phyloP scores from a whole-genome alignment of 1,140 invertebrate genomes.

The Halyomorpha halys region DNA sequence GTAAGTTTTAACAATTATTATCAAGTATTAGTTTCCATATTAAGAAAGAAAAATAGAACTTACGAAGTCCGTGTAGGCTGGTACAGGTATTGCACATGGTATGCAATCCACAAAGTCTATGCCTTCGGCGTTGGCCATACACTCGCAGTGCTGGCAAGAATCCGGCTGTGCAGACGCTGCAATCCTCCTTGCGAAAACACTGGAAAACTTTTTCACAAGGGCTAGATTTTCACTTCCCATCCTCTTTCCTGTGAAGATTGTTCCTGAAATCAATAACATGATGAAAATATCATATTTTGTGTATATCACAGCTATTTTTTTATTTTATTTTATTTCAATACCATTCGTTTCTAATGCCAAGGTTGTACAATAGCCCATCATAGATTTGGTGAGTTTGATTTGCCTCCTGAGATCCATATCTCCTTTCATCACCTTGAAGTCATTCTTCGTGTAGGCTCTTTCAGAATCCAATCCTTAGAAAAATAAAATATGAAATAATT shows the following conservation, averaged over 20 bases:
- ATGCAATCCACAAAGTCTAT: conserved; percentile 52
- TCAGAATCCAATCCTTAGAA: conserved; percentile 44
- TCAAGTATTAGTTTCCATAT: too few species aligned
- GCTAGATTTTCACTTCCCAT: conserved; percentile 44
- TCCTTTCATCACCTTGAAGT: conserved; percentile 51
- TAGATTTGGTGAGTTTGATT: conserved; percentile 59
- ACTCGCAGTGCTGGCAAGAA: conserved; percentile 61
- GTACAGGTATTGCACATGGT: conserved; percentile 44
- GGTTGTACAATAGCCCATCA: conserved; percentile 65
- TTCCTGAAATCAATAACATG: conserved; percentile 33
- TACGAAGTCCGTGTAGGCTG: conserved; percentile 42
- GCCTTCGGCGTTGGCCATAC: conserved; percentile 52
- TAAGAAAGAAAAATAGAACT: conserved; percentile 33
- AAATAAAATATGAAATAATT: background rate
- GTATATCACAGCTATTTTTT: too few species aligned
- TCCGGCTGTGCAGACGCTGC: conserved; percentile 49
- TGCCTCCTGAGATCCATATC: conserved; percentile 56
- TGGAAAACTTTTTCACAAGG: conserved; percentile 53
- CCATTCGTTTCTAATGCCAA: conserved; percentile 76
- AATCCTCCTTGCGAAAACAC: conserved; percentile 56
- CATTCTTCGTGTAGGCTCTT: conserved; percentile 65
- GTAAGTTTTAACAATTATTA: too few species aligned
- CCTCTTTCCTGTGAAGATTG: conserved; percentile 52
- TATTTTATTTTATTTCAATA: too few species aligned
- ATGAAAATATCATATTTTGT: background rate